Evolutionary conservation across 1,140 invertebrate species (phyloP).

Genomic region (Orussus abietinus): DNA sequence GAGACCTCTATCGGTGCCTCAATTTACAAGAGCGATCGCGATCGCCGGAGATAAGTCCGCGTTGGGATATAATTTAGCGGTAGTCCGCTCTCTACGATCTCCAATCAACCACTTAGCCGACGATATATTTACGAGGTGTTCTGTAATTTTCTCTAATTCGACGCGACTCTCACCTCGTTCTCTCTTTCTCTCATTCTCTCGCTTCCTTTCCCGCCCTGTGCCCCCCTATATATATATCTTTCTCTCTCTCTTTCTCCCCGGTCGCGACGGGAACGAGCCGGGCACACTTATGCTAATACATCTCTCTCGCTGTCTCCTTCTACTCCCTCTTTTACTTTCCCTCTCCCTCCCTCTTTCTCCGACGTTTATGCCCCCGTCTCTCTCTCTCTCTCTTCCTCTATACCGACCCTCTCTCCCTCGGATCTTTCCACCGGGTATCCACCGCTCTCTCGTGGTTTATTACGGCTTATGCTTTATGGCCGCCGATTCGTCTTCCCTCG

Average conservation of each 20-base stretch:
- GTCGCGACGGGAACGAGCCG: slow-evolving; percentile 7
- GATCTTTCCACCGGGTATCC: slow-evolving; percentile 9
- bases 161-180: slow-evolving; percentile 27
- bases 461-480: slow-evolving; percentile 19
- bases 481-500: slow-evolving; percentile 15
- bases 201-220: slow-evolving; percentile 8
- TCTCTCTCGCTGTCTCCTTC: neutral
- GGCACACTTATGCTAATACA: slow-evolving; percentile 32
- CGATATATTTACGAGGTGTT: slow-evolving; percentile 53
- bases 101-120: slow-evolving; percentile 47
- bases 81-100: slow-evolving; percentile 46
- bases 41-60: slow-evolving; percentile 39
- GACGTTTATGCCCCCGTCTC: slow-evolving; percentile 9
- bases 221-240: neutral
- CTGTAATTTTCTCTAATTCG: slow-evolving; percentile 50
- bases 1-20: slow-evolving; percentile 28
- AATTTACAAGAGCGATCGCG: slow-evolving; percentile 43
- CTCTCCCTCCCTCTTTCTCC: neutral
- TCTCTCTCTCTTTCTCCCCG: slow-evolving; percentile 8
- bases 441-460: neutral
- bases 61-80: slow-evolving; percentile 52
- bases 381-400: slow-evolving; percentile 1
- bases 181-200: too few relatives aligned
- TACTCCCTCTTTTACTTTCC: too few relatives aligned
- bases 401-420: neutral